Percentiles rank a stretch among this genome's conserved stretches.
These are phyloP conservation scores for Chalcosyrphus nemorum DNA, from an alignment of 2,888 invertebrate genomes.

Conservation along the genomic window DNA sequence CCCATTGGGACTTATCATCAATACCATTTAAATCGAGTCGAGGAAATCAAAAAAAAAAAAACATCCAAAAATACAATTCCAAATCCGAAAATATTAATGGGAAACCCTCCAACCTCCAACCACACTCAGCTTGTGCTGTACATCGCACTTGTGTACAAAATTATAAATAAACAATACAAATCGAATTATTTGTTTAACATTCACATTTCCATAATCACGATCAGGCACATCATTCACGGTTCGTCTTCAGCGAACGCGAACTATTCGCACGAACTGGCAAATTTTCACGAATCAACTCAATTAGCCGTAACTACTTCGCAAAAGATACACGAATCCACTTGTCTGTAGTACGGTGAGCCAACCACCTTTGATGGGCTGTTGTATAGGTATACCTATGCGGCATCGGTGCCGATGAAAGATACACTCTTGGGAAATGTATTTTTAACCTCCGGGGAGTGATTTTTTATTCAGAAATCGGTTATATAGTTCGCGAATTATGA, in stretches of 20 bases:
- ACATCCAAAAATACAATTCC: constrained; percentile 34
- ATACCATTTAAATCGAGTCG: constrained; percentile 33
- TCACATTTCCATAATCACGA: constrained; percentile 49
- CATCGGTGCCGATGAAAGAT: constrained; percentile 5
- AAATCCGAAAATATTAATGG: constrained; percentile 42
- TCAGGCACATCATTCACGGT: constrained; percentile 8
- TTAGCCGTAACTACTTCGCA: neutral
- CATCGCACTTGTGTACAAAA: constrained; percentile 2
- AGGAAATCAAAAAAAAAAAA: constrained; percentile 6
- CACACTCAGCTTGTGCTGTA: neutral
- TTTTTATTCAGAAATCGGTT: constrained; percentile 1
- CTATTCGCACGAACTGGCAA: constrained; percentile 31
- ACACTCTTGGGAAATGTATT: constrained; percentile 27
- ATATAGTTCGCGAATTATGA: constrained; percentile 27
- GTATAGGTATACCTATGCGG: neutral
- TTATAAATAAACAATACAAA: constrained; percentile 36
- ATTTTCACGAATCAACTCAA: constrained; percentile 45
- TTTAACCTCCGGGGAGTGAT: constrained; percentile 21
- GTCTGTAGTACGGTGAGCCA: neutral
- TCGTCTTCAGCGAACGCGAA: constrained; percentile 15
- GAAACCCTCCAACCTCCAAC: too few species aligned
- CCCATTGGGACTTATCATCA: constrained; percentile 26
- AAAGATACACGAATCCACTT: constrained; percentile 15
- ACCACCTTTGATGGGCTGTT: constrained; percentile 20
- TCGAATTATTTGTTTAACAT: constrained; percentile 30